Percentiles rank a stretch among this genome's conserved stretches.
These are phyloP conservation scores for human DNA, from an alignment of 2,113 vertebrate genomes.

Conservation along the genomic window GRCh38 chr9:128943501-128944000, in stretches of 20 bases:
- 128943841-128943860: background rate
- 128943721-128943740: background rate
- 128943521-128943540: background rate
- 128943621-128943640: background rate
- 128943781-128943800: background rate
- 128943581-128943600: background rate
- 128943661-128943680: background rate
- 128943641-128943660: background rate
- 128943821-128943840: background rate
- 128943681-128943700: background rate
- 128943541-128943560: background rate
- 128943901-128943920: background rate
- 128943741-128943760: background rate
- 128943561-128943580: background rate
- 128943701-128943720: background rate
- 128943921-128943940: background rate
- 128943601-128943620: background rate
- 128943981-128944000: no score
- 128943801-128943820: background rate
- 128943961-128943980: no score
- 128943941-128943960: no score
- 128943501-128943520: background rate
- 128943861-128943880: background rate
- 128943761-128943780: background rate
- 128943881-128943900: background rate